Base-by-base conservation (phyloP, 2,888 invertebrate genomes). In the Cheilosia vernalis region DNA sequence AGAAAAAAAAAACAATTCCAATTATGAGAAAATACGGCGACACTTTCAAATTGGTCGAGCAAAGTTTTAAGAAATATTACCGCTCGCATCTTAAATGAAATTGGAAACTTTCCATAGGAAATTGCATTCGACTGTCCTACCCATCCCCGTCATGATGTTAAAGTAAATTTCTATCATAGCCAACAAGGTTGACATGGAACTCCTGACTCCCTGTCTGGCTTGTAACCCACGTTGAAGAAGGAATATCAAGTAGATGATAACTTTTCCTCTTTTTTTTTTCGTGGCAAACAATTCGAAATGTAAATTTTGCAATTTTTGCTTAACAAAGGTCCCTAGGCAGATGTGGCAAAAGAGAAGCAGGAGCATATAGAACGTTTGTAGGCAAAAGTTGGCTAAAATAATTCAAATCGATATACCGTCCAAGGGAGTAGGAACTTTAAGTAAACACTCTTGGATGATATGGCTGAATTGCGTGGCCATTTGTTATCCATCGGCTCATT, bases 191-290 rank as follows among this genome's bases (percentile, higher is more conserved):
- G 63, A 64, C 64, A 74, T 21, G 37, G 63, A 82, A 30, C 37
- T 81, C 51, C 63, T 63, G 10, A 47, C 70, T 72, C 67, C 40
- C 33, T 19, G 47, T 17, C 42, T 53, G 15, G 17, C 7, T 15
- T 42, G 30, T 44, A 66, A 56, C 49, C 77, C 55, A 67, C 47
- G 83, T 63, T 78, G 24, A 69, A 78, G 63, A 44, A 51, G 64
- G 84, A 85, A 85, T 85, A 85, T 80, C 79, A 85, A 85, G 84
- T 85, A 85, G 84, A 80, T 85, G 84, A 80, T 85, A 85, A 85
- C 76, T 80, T 76, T 70, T 63, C 33, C 17, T 30, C 21, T 42
- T 47, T 64, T 56, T 64, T 56, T 63, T 66, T 60, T 33, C 51
- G 70, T 81, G 85, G 81, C 24, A 67, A 67, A 72, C 72, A 80